Evolutionary conservation across 1,140 invertebrate species (phyloP), one percentile per base, ranked within the genome.

Genomic region (Drosophila lacertosa): DNA sequence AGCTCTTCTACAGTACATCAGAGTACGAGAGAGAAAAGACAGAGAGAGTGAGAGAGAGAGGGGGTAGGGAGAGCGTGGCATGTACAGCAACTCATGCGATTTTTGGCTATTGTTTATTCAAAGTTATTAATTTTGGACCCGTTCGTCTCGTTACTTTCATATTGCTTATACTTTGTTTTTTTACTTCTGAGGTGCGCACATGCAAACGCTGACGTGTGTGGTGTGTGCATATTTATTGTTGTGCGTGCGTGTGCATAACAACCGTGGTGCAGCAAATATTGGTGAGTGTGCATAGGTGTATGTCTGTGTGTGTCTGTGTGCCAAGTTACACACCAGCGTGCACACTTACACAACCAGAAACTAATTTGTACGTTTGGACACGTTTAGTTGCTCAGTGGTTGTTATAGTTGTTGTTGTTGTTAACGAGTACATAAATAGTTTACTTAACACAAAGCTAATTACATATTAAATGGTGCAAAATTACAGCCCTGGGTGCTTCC

Each of bases 381-480:
- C 82, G 77, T 74, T 84, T 75, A 48, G 50, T 80, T 71, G 77
- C 62, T 66, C 60, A 58, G 40, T 64, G 60, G 59, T 74, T 62
- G 40, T 65, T 50, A 63, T 68, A 54, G 39, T 64, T 60, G 47
- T 70, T 76, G 45, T 81, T 72, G 74, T 81, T 81, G 70, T 74
- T 84, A 67, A 74, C 73, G 78, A 68, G 63, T 74, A 73, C 64
- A 68, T 69, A 32, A 15, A 13, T 48, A 74, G 72, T 83, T 88
- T 89, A 89, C 88, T 89, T 89, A 89, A 89, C 78, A 89, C 88
- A 89, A 89, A 89, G 78, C 88, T 90, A 89, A 82, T 82, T 88
- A 89, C 81, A 89, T 89, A 86, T 82, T 82, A 90, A 90, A 81
- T 90, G 89, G 89, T 90, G 89, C 89, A 89, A 83, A 86, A 90